Evolutionary conservation across 2,797 vertebrate genomes (phyloP), one percentile per base, ranked within the genome.

Genomic region (Acrossocheilus wenchowensis): DNA sequence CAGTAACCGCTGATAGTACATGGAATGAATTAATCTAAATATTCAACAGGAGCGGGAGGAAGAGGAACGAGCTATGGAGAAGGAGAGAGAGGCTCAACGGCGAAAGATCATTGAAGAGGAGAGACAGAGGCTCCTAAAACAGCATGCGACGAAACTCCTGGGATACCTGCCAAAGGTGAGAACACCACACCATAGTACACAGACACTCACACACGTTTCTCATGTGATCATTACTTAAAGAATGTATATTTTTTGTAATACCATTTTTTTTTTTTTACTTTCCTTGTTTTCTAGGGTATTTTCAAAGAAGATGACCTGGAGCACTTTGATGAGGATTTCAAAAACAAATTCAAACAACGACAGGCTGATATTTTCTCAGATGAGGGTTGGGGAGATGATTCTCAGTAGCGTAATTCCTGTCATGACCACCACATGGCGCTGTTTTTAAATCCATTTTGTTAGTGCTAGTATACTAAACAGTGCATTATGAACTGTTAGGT

Each of bases 151-250:
- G 30, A 94, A 97, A 86, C 92, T 99, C 77, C 84, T 99, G 52
- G 97, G 98, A 26, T 97, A 97, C 86, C 94, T 99, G 21, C 97
- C 98, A 60, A 97, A 95, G 93, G 98, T 99, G 91, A 92, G 95
- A 91, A 23, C 87, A 72, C 34, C 34, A 48, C 26, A 45, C 2
- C 19, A 26, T 41, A 14, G 34, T 15, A 14, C 26, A 30, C 41
- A 57, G 0, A 66, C 10, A 48, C 39, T 17, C 1, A 19, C 50
- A 12, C 60, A 62, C 60, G 6, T 62, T 62, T 62, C 69, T 72
- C 3, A 39, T 15, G n/a, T 69, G 81, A 23, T 68, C 1, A 48
- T 52, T 84, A 9, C n/a, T 78, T 43, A 62, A 21, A 36, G 57
- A 5, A 83, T 64, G 30, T 54, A 30, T 54, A 34, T 19, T 26